Base-by-base conservation (phyloP, 2,888 invertebrate species). In the Caprella mutica region DNA sequence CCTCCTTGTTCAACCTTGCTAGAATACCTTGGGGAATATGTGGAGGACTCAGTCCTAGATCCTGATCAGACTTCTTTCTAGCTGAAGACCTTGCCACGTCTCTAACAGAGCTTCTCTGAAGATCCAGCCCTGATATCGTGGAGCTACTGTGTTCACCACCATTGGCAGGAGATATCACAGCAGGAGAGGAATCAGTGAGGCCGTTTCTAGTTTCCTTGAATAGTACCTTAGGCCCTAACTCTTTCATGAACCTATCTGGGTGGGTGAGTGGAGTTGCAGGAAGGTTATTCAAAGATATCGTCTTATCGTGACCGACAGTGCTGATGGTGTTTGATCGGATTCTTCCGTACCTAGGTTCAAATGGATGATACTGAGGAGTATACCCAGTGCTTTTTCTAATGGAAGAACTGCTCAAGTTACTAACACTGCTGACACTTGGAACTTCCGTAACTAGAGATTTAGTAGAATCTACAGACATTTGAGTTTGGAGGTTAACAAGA, bases 251-350 rank as follows among this genome's bases (percentile, higher is more conserved):
- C 27, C 58, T 51, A 38, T 63, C 59, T 14, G 63, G 63, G 40
- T 63, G 63, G 17, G 63, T 63, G 14, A 63, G 52, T 3, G 63
- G 63, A 17, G 63, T 63, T 17, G 63, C 63, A 12, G 63, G 63
- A 12, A 63, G 59, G 40, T 53, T 53, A 26, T 27, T 21, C 35
- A 52, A 26, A 19, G 52, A 39, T 17, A 38, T 21, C 21, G 52
- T 29, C 17, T 35, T 35, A 14, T 40, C 29, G 19, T 27, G 39
- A 24, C 27, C 23, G 17, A 38, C 17, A n/a, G 26, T 9, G 14
- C 42, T 43, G 8, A 42, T 43, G 4, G 54, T 42, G 30, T 54
- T 54, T 5, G 43, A n/a, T 23, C 29, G 12, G 30, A 21, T 29
- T 48, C 48, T 23, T 3, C 9, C 26, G 30, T 30, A 30, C 12